Evolutionary conservation across 2,113 vertebrate species (phyloP), one percentile per base, ranked within the genome.

Genomic region (Colius striatus): DNA sequence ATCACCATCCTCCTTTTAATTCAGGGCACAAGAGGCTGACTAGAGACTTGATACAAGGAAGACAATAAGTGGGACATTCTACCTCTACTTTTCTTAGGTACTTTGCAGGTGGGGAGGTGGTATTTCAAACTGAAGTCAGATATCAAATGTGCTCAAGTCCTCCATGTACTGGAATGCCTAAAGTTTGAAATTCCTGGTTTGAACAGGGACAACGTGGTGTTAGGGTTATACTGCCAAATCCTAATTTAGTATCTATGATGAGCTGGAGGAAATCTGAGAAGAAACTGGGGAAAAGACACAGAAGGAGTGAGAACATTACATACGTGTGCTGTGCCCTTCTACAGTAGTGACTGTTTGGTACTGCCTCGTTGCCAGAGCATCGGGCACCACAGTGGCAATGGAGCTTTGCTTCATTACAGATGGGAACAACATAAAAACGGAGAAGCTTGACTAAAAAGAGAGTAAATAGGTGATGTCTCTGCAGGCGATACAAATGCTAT

Each of bases 341-440:
- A 26, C 30, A 36, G n/a, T 23, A 47, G 61, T 9, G 36, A 43
- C 34, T 3, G 4, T 10, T 32, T 53, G 53, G 36, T 13, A 3
- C 38, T 54, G 14, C 16, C 5, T 51, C 48, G 16, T 82, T 0
- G 0, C n/a, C 36, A 71, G 48, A 65, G 29, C 54, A 68, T 47
- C 87, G 72, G 57, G 13, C 19, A 63, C 25, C 21, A 55, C 0
- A 0, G 27, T 51, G 21, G 9, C 30, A 53, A 30, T 0, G 0
- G 38, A 62, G 20, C 26, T 70, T 70, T 57, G 14, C 27, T 63
- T 43, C 15, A 10, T 63, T 82, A 5, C 2, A 72, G 85, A 47
- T 1, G 5, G 48, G 8, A 90, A 29, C 22, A 63, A 10, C n/a
- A 43, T 30, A 25, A 76, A 75, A 60, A 5, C 29, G 18, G 80